phyloP scores from a whole-genome alignment of 2,113 vertebrate genomes.

The Emydura subglobosa region DNA sequence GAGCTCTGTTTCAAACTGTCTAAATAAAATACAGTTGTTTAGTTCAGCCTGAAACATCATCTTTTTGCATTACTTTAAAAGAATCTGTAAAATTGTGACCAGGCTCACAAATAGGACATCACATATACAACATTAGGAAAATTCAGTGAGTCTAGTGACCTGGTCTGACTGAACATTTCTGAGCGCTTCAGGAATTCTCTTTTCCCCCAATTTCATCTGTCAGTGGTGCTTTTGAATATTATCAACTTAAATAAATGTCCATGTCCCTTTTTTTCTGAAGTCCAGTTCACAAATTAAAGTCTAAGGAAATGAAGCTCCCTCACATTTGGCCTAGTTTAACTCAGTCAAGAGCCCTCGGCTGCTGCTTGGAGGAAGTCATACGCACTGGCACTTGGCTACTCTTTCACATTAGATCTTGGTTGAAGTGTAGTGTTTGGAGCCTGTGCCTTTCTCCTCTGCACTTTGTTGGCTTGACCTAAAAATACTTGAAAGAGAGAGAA shows the following conservation, averaged over 20 bases:
- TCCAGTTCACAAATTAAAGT: neutral
- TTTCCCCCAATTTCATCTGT: neutral
- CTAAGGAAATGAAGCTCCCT: neutral
- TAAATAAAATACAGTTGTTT: neutral
- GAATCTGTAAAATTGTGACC: neutral
- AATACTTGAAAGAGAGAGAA: neutral
- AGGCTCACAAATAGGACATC: neutral
- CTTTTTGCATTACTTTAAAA: neutral
- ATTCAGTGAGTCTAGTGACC: neutral
- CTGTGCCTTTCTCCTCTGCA: neutral
- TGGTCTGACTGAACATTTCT: neutral
- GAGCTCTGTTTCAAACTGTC: rapidly evolving
- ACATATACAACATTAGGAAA: neutral
- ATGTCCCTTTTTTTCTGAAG: neutral
- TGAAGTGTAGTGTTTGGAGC: neutral
- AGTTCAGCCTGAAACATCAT: neutral
- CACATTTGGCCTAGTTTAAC: neutral
- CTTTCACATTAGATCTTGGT: neutral
- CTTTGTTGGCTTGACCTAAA: neutral
- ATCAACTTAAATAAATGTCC: neutral
- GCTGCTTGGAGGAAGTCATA: neutral
- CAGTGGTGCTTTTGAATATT: neutral
- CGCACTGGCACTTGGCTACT: neutral
- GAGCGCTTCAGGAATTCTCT: neutral
- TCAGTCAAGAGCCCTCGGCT: neutral